phyloP scores from a whole-genome alignment of 1,140 invertebrate species.

The Latrodectus geometricus region DNA sequence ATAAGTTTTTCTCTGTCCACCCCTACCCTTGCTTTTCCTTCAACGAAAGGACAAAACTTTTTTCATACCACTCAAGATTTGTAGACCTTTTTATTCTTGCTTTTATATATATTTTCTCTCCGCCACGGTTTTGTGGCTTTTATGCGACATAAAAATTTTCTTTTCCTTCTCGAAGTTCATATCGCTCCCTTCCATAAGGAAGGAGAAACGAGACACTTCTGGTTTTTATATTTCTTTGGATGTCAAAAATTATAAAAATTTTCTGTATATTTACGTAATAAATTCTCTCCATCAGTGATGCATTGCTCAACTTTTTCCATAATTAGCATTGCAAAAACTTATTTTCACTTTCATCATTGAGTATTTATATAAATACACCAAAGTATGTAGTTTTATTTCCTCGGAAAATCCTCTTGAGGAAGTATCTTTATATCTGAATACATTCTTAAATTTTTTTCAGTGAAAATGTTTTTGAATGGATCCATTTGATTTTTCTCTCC shows the following conservation, averaged over 20 bases:
- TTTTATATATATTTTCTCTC: constrained; percentile 14
- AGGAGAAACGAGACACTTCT: not conserved
- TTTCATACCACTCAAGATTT: constrained; percentile 30
- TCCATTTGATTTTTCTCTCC: no score
- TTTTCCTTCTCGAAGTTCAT: constrained; percentile 22
- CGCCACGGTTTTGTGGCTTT: constrained; percentile 44
- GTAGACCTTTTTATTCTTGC: constrained; percentile 22
- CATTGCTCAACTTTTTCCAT: no score
- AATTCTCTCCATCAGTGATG: no score
- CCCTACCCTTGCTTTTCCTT: not conserved
- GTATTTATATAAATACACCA: no score
- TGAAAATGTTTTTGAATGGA: no score
- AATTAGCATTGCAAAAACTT: no score
- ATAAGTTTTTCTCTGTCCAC: not conserved
- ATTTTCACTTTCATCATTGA: no score
- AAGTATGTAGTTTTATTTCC: no score
- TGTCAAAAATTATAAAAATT: not conserved
- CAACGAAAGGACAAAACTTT: constrained; percentile 6
- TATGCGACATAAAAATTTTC: constrained; percentile 38
- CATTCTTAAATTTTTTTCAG: no score
- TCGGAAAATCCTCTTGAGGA: no score
- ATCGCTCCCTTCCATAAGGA: not conserved
- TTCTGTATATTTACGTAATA: no score
- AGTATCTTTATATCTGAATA: no score
- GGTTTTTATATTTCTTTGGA: not conserved